Percentiles rank a stretch among this genome's conserved stretches.
Conservation (phyloP, 2,888 invertebrate species). For the Didymodactylos carnosus region DNA sequence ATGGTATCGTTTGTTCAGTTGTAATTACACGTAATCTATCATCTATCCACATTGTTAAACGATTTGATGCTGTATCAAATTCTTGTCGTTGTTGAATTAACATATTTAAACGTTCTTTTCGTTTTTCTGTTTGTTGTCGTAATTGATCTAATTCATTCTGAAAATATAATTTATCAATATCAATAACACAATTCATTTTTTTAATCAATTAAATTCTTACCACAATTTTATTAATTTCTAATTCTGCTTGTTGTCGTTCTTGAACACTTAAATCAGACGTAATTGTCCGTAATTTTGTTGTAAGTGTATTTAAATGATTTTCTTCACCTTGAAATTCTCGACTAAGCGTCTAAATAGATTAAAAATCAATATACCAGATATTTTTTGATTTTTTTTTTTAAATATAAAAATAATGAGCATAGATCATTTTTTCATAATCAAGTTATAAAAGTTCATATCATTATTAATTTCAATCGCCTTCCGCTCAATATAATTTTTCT, state of each 20-base stretch:
- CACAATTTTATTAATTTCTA: background rate
- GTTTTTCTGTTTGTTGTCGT: background rate
- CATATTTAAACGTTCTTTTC: background rate
- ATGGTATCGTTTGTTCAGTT: background rate
- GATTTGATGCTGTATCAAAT: background rate
- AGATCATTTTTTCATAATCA: too few relatives aligned
- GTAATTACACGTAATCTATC: background rate
- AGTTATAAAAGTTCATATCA: too few relatives aligned
- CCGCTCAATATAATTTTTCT: too few relatives aligned
- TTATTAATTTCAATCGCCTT: too few relatives aligned
- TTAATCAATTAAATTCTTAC: background rate
- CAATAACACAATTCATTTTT: background rate
- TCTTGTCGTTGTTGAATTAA: background rate
- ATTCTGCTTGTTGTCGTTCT: background rate
- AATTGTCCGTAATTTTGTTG: background rate
- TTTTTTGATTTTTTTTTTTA: too few relatives aligned
- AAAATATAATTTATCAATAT: background rate
- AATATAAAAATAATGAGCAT: too few relatives aligned
- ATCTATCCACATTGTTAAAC: background rate
- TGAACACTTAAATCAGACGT: background rate
- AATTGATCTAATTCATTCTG: background rate
- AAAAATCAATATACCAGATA: too few relatives aligned
- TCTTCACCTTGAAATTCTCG: background rate
- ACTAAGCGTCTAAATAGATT: background rate
- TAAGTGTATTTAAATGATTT: background rate